Evolutionary conservation across 2,888 invertebrate genomes (phyloP), one percentile per base, ranked within the genome.

Genomic region (Eugnorisma glareosa): DNA sequence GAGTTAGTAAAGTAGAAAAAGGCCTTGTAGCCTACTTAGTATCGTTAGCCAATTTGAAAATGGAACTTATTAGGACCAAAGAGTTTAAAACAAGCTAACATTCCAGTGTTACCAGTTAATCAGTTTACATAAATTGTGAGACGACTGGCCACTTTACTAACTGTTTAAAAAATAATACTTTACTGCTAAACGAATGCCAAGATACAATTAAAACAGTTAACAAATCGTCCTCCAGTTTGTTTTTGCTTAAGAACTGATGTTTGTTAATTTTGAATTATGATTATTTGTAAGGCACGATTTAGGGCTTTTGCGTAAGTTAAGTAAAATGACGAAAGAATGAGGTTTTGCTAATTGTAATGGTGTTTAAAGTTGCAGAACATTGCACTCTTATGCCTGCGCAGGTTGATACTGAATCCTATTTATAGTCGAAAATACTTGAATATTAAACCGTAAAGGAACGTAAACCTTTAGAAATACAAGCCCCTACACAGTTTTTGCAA

Each of bases 151-250:
- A 79, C 59, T 24, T 63, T 40, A 66, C 31, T 68, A 43, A 67
- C 63, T 75, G 64, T 61, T 81, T 82, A 37, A 85, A 81, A 69
- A 81, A 48, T 61, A 68, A 73, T 54, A 76, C 54, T 85, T 84
- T 85, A 84, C 83, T 84, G 85, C 83, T 77, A 85, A 83, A 74
- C 82, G 78, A 64, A 82, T 83, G 85, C 82, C 85, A 82, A 18
- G 48, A 45, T n/a, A 63, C 59, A 75, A 73, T 76, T 63, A 67
- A 40, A 71, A 77, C 59, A 63, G 63, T 69, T 73, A 73, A 84
- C 63, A 73, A 69, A 73, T 24, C 13, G 67, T 54, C 35, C 24
- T 35, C 40, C 18, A 43, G 28, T 68, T 57, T 31, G 35, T 57
- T 57, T 59, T 51, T 69, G 18, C 48, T 57, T 51, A 57, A 37